A percentile compares a stretch with the other conserved stretches of the same genome.
Conservation (phyloP, 64 coral and sea anemone species). For the Montipora sp. region DNA sequence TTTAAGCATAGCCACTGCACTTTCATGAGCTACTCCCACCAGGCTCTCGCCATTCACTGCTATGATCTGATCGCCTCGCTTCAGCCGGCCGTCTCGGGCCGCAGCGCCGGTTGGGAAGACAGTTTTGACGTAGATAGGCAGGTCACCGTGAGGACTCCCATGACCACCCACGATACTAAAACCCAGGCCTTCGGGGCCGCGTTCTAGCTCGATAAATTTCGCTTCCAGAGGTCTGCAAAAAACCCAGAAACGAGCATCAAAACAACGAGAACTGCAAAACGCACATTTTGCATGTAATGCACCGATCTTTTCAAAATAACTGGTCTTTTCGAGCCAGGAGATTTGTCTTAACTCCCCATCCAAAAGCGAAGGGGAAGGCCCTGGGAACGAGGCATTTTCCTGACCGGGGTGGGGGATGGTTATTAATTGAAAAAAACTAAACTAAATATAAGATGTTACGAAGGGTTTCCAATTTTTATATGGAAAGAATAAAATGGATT, state of each 20-base stretch:
- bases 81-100: conserved; percentile 85
- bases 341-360: too few relatives aligned
- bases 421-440: too few relatives aligned
- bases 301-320: too few relatives aligned
- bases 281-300: too few relatives aligned
- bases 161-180: conserved; percentile 99
- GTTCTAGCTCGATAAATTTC: conserved; percentile 97
- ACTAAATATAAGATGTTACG: too few relatives aligned
- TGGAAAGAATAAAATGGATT: too few relatives aligned
- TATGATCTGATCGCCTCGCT: conserved; percentile 95
- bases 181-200: conserved; percentile 96
- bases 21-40: conserved; percentile 88
- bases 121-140: conserved; percentile 99
- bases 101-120: conserved; percentile 99
- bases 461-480: too few relatives aligned
- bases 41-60: conserved; percentile 94
- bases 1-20: conserved; percentile 86
- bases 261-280: not conserved
- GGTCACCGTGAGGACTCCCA: conserved; percentile 96
- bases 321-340: too few relatives aligned
- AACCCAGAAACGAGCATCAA: not conserved
- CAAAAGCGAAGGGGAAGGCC: too few relatives aligned
- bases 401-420: too few relatives aligned
- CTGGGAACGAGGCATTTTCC: too few relatives aligned
- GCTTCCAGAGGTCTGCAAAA: conserved; percentile 82